Evolutionary conservation across 2,888 invertebrate species (phyloP).

Genomic region (Drosophila anomalata): DNA sequence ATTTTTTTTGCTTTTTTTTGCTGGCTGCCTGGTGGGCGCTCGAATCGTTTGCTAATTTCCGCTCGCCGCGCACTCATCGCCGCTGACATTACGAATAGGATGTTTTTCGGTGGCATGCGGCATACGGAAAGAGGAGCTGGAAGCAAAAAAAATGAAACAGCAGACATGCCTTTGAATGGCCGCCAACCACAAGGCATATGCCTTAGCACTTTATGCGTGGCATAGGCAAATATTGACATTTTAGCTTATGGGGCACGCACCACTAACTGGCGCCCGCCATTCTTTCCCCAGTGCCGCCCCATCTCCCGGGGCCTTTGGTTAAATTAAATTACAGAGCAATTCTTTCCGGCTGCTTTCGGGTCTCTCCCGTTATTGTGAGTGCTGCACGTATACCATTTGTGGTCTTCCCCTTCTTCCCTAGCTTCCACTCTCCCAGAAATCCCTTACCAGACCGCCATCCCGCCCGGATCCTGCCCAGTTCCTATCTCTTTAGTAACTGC

Average conservation of each 20-base stretch:
- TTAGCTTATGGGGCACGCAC: slow-evolving; percentile 72
- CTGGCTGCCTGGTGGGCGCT: slow-evolving; percentile 18
- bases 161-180: slow-evolving; percentile 54
- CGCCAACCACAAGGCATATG: slow-evolving; percentile 58
- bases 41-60: slow-evolving; percentile 79
- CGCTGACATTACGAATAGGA: slow-evolving; percentile 50
- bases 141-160: slow-evolving; percentile 22
- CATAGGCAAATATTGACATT: slow-evolving; percentile 79
- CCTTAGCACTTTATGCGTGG: slow-evolving; percentile 64
- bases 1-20: not conserved
- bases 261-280: slow-evolving; percentile 60
- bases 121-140: slow-evolving; percentile 18
- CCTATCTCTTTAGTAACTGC: slow-evolving; percentile 13
- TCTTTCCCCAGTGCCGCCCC: slow-evolving; percentile 25
- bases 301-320: slow-evolving; percentile 53
- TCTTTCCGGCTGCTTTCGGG: slow-evolving; percentile 69
- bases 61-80: slow-evolving; percentile 56
- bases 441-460: not conserved
- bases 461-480: not conserved
- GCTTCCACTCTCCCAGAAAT: not conserved
- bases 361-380: slow-evolving; percentile 54
- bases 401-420: slow-evolving; percentile 27
- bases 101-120: slow-evolving; percentile 40
- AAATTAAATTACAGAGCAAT: slow-evolving; percentile 77
- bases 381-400: slow-evolving; percentile 66